Evolutionary conservation across 2,888 invertebrate species (phyloP).

Genomic region (Zygogramma bicolorata): DNA sequence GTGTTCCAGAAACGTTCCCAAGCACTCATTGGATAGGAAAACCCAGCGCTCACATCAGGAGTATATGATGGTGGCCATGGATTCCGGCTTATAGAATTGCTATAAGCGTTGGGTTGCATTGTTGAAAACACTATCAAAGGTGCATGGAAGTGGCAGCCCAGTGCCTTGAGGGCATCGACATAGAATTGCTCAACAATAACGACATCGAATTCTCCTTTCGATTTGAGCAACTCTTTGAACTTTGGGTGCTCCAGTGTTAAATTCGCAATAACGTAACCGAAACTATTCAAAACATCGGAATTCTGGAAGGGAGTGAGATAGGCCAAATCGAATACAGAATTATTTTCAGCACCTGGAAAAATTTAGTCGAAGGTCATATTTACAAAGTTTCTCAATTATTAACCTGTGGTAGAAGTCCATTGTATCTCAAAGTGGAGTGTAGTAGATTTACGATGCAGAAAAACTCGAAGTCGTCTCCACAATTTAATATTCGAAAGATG

Average conservation of each 20-base stretch:
- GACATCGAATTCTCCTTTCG: conserved; percentile 61
- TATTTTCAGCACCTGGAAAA: background rate
- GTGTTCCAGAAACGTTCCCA: conserved; percentile 69
- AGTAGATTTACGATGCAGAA: too few species aligned
- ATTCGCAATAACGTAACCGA: background rate
- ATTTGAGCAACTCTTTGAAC: conserved; percentile 57
- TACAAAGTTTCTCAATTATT: too few species aligned
- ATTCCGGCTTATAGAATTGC: conserved; percentile 67
- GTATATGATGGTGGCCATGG: conserved; percentile 68
- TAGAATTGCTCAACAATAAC: conserved; percentile 66
- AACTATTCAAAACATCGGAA: background rate
- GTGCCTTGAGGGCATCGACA: conserved; percentile 66
- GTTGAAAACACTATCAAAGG: conserved; percentile 63
- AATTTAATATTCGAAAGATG: too few species aligned
- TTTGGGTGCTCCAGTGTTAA: conserved; percentile 58
- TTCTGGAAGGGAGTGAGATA: background rate
- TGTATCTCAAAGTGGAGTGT: too few species aligned
- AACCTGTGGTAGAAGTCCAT: too few species aligned
- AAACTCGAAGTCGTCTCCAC: too few species aligned
- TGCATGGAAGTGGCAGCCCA: conserved; percentile 59
- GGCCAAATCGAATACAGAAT: background rate
- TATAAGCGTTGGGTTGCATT: conserved; percentile 64
- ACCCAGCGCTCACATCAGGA: conserved; percentile 65
- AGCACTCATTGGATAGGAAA: conserved; percentile 67
- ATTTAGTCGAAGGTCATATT: background rate